Conservation (phyloP, 2,113 vertebrate genomes). For the Pelodiscus sinensis region DNA sequence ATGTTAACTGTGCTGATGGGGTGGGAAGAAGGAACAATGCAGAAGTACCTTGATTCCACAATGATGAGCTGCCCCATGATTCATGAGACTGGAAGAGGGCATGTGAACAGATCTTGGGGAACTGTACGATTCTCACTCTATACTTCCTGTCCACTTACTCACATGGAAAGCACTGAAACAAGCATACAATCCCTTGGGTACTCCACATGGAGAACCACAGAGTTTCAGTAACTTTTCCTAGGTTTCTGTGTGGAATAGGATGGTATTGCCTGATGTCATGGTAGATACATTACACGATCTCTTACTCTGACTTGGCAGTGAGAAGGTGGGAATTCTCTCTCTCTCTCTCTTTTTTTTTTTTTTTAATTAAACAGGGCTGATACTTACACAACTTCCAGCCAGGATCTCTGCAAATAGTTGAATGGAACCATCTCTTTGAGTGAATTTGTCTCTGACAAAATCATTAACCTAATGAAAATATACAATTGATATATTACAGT, state of each 20-base stretch:
- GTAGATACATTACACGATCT: neutral
- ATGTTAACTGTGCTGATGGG: neutral
- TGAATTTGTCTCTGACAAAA: slow-evolving; percentile 98
- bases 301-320: neutral
- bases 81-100: neutral
- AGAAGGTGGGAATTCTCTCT: slow-evolving; percentile 13
- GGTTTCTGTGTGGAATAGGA: neutral
- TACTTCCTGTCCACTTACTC: neutral
- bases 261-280: neutral
- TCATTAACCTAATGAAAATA: slow-evolving; percentile 90
- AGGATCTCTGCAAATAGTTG: slow-evolving; percentile 88
- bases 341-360: neutral
- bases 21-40: neutral
- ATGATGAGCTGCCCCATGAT: neutral
- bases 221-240: neutral
- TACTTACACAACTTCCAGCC: slow-evolving; percentile 93
- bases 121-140: neutral
- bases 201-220: neutral
- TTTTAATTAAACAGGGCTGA: neutral
- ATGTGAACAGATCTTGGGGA: neutral
- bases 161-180: neutral
- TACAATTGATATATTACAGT: slow-evolving; percentile 47
- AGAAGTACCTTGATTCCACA: neutral
- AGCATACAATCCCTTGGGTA: neutral
- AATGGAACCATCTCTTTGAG: slow-evolving; percentile 86